Base-by-base conservation (phyloP, 2,888 invertebrate genomes). In the Agrotis clavis region DNA sequence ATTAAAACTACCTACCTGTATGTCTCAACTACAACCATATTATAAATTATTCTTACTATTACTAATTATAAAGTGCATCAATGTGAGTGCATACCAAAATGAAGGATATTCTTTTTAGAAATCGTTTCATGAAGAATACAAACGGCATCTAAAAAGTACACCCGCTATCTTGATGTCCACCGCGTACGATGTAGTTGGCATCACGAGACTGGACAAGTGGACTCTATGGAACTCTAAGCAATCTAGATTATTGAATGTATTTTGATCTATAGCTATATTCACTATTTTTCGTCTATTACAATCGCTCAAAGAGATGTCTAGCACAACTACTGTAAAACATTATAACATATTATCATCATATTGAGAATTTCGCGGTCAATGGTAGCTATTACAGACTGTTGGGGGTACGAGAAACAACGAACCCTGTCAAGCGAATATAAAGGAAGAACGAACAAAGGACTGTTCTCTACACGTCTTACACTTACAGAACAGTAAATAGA, bases 21-120 rank as follows among this genome's bases (percentile, higher is more conserved):
- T 82, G 77, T 86, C 74, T 86, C 81, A 86, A 88, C 90, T 91
- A 91, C 90, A 89, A 89, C 88, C 84, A 84, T 92, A 90, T 83
- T 91, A 89, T 84, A 91, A 90, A 89, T 90, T 68, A 85, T 85
- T 87, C 86, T 77, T 85, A 86, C 87, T 89, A 89, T 85, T 71
- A 80, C 88, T 90, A 90, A 87, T 75, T 90, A 87, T 77, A 90
- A 87, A 76, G 88, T 90, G 90, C 87, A 86, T 88, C 79, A 80
- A 87, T 87, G 83, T 85, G 64, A 68, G 62, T 64, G 71, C 60
- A 35, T 68, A 60, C 67, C 72, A 71, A 68, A 71, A 79, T 63
- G 13, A 57, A 48, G 71, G 62, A 53, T 74, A 77, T 61, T 56
- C 64, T 70, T 68, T 74, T 75, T 67, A 72, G 63, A 61, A 63